Evolutionary conservation across 23 tunicate genomes (phyloP).

Genomic region (Trididemnum miniatum): DNA sequence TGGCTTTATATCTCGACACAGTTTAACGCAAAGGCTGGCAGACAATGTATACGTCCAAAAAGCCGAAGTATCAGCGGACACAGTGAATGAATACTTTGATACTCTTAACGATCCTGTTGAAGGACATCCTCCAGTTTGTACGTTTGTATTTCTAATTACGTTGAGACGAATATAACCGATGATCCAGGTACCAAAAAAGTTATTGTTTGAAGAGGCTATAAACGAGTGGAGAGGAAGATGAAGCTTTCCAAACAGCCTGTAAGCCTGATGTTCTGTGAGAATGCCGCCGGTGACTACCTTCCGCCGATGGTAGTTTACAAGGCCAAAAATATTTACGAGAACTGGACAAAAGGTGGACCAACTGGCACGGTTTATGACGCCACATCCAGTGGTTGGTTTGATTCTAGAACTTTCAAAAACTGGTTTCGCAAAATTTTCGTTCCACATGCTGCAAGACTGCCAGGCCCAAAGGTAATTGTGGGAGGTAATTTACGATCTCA

Average conservation of each 20-base stretch:
- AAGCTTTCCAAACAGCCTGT: slow-evolving; percentile 1
- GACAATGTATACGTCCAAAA: background rate
- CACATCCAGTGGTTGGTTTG: too few species aligned
- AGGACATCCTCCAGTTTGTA: too few species aligned
- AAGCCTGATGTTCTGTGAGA: background rate
- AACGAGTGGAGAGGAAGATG: background rate
- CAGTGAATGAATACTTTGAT: background rate
- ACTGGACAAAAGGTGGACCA: background rate
- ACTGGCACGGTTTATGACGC: background rate
- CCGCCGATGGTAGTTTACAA: slow-evolving; percentile 11
- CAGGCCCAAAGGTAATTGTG: background rate
- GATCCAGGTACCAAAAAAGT: slow-evolving; percentile 20
- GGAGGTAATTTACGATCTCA: background rate
- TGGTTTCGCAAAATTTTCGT: background rate
- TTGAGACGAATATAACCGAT: background rate
- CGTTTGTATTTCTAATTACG: background rate
- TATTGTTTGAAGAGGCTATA: background rate
- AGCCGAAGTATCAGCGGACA: background rate
- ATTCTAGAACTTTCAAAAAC: background rate
- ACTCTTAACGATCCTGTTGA: too few species aligned
- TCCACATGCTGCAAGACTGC: background rate
- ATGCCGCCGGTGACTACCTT: background rate
- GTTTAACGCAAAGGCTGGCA: background rate
- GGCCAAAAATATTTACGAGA: background rate
- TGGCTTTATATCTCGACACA: background rate